phyloP scores from a whole-genome alignment of 2,888 invertebrate genomes.

The Papilio elwesi region DNA sequence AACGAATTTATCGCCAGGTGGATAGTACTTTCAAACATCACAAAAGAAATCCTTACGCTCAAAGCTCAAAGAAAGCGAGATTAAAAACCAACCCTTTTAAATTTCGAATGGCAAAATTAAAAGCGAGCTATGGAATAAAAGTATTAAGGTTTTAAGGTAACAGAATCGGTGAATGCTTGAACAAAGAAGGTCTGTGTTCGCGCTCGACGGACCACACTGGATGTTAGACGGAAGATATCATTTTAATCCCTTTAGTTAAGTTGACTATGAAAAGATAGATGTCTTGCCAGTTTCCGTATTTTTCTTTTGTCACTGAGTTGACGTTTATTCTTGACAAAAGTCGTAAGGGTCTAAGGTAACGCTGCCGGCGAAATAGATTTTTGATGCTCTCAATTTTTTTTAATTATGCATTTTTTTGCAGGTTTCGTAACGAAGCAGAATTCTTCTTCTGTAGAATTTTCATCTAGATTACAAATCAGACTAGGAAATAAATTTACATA shows the following conservation, averaged over 20 bases:
- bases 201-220: slow-evolving; percentile 81
- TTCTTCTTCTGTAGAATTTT: not conserved
- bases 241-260: slow-evolving; percentile 85
- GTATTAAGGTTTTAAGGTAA: slow-evolving; percentile 83
- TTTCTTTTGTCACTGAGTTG: slow-evolving; percentile 67
- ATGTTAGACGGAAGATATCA: slow-evolving; percentile 82
- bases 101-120: slow-evolving; percentile 75
- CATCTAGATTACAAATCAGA: too few relatives aligned
- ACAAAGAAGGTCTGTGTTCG: slow-evolving; percentile 79
- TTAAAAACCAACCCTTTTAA: slow-evolving; percentile 79
- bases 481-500: too few relatives aligned
- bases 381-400: not conserved
- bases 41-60: slow-evolving; percentile 67
- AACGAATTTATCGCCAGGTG: slow-evolving; percentile 65
- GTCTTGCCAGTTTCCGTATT: slow-evolving; percentile 71
- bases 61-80: slow-evolving; percentile 72
- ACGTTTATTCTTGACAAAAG: slow-evolving; percentile 63
- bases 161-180: slow-evolving; percentile 67
- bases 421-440: not conserved
- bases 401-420: not conserved
- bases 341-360: slow-evolving; percentile 52
- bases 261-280: slow-evolving; percentile 83
- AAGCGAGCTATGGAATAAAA: slow-evolving; percentile 80
- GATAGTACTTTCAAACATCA: slow-evolving; percentile 60
- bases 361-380: not conserved